phyloP scores from a whole-genome alignment of 2,113 vertebrate genomes.

The Ptilonorhynchus violaceus region DNA sequence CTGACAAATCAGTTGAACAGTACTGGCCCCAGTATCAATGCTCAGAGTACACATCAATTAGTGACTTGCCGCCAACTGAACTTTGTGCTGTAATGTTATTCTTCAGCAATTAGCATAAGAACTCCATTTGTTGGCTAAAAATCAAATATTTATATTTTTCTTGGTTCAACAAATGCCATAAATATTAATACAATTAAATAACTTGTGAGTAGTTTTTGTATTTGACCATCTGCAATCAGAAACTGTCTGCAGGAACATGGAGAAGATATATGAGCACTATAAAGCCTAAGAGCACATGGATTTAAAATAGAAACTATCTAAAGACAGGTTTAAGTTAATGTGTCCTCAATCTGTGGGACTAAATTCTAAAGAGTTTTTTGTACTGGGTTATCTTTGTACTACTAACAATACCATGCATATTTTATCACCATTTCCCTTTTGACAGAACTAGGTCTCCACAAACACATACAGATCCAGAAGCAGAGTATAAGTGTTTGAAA shows the following conservation, averaged over 20 bases:
- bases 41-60: neutral
- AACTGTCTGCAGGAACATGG: neutral
- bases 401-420: slow-evolving; percentile 39
- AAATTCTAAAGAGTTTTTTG: neutral
- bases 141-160: neutral
- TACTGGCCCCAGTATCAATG: neutral
- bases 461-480: neutral
- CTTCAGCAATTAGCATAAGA: neutral
- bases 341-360: neutral
- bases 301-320: neutral
- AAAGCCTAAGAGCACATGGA: neutral
- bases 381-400: neutral
- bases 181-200: neutral
- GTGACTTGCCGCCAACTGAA: neutral
- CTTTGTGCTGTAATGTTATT: neutral
- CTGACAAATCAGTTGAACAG: neutral
- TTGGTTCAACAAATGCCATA: neutral
- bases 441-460: slow-evolving; percentile 54
- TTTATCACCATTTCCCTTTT: slow-evolving; percentile 34
- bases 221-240: neutral
- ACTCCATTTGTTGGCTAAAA: neutral
- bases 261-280: neutral
- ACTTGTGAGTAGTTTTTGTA: neutral
- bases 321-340: neutral
- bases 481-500: neutral